Evolutionary conservation across 2,113 vertebrate genomes (phyloP).

Genomic region (Morone chrysops): DNA sequence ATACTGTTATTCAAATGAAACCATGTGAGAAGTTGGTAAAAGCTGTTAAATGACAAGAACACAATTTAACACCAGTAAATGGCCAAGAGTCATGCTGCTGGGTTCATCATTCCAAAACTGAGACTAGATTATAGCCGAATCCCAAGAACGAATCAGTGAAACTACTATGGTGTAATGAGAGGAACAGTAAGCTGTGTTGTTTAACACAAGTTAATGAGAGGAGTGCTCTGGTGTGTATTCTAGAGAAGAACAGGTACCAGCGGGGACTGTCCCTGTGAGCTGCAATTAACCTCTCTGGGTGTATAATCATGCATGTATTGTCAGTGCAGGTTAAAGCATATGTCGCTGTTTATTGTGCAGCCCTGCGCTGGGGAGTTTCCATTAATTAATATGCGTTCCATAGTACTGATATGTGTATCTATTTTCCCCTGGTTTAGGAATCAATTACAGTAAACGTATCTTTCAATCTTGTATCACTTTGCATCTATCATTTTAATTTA

Average conservation of each 20-base stretch:
- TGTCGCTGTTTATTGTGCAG: neutral
- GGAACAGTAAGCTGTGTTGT: neutral
- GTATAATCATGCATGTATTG: neutral
- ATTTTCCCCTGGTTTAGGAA: too few relatives aligned
- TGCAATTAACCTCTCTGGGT: constrained; percentile 27
- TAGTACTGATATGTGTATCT: neutral
- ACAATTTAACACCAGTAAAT: neutral
- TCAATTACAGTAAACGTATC: too few relatives aligned
- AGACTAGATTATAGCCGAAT: neutral
- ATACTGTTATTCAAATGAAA: too few relatives aligned
- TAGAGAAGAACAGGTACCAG: neutral
- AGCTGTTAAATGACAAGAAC: neutral
- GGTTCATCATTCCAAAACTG: neutral
- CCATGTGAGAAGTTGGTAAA: neutral
- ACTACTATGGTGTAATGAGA: neutral
- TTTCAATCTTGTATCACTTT: too few relatives aligned
- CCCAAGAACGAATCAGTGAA: neutral
- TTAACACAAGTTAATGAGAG: constrained; percentile 24
- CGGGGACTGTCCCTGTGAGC: neutral
- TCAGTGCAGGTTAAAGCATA: constrained; percentile 12
- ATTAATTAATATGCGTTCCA: neutral
- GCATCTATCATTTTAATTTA: too few relatives aligned
- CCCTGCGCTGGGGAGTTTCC: neutral
- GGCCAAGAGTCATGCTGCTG: neutral
- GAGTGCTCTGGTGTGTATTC: constrained; percentile 1